Conservation (phyloP, 2,888 invertebrate species). For the Drosophila austrosaltans region DNA sequence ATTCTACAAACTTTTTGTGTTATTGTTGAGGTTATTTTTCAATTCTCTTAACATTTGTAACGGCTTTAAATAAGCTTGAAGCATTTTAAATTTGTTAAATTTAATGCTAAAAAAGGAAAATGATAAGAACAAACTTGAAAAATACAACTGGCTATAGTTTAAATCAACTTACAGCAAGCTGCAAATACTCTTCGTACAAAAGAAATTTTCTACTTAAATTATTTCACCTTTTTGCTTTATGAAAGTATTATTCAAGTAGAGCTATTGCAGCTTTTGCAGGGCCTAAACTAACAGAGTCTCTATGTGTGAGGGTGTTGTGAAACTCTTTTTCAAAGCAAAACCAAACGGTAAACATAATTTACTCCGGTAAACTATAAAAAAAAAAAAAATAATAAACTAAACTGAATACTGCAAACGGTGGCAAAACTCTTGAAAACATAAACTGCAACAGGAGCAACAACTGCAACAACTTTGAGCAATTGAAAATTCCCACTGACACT, state of each 20-base stretch:
- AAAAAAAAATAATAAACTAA: slow-evolving; percentile 12
- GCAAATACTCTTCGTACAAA: neutral
- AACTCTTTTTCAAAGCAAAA: slow-evolving; percentile 36
- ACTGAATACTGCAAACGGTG: slow-evolving; percentile 37
- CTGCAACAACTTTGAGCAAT: slow-evolving; percentile 63
- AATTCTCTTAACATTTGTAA: too few relatives aligned
- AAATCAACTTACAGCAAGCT: neutral
- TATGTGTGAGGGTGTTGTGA: neutral
- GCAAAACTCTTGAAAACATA: slow-evolving; percentile 52
- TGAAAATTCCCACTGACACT: slow-evolving; percentile 76
- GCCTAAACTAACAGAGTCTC: slow-evolving; percentile 9
- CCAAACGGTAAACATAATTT: slow-evolving; percentile 63
- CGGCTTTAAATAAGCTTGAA: too few relatives aligned
- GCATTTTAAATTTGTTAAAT: too few relatives aligned
- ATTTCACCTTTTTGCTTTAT: neutral
- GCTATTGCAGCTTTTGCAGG: neutral
- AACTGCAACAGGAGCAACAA: slow-evolving; percentile 43
- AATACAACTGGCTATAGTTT: neutral
- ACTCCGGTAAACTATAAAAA: slow-evolving; percentile 48
- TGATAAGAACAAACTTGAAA: too few relatives aligned
- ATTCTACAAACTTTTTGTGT: too few relatives aligned
- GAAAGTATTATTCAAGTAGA: neutral
- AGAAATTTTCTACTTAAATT: neutral
- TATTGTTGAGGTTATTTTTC: too few relatives aligned
- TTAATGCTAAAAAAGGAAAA: too few relatives aligned